Percentiles rank a stretch among this genome's conserved stretches.
phyloP scores from a whole-genome alignment of 2,888 invertebrate species.

The Hymenopus coronatus region DNA sequence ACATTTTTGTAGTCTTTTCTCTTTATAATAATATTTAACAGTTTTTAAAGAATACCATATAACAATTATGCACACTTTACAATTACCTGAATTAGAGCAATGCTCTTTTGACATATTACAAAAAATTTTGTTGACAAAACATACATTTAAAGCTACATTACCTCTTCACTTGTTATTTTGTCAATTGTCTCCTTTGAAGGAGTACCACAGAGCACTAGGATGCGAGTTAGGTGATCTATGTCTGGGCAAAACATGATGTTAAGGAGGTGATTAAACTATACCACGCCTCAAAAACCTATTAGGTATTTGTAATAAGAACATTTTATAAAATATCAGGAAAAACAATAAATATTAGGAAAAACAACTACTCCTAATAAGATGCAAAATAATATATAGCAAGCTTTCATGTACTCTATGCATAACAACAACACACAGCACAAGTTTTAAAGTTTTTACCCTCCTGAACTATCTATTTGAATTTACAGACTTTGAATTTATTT shows the following conservation, averaged over 20 bases:
- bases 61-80: background rate
- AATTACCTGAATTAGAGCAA: background rate
- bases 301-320: background rate
- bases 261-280: conserved; percentile 14
- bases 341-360: background rate
- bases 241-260: conserved; percentile 53
- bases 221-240: conserved; percentile 87
- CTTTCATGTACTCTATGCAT: background rate
- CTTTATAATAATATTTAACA: no score
- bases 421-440: no score
- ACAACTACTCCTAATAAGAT: background rate
- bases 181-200: conserved; percentile 77
- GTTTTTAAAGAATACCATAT: background rate
- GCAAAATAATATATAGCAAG: background rate
- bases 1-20: no score
- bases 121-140: background rate
- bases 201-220: conserved; percentile 82
- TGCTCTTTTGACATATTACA: no score
- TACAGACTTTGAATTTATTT: no score
- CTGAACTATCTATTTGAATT: no score
- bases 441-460: no score
- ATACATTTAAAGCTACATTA: conserved; percentile 46
- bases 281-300: background rate
- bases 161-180: conserved; percentile 87
- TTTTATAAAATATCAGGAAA: background rate